Evolutionary conservation across 2,113 vertebrate genomes (phyloP), one percentile per base, ranked within the genome.

Genomic region (Desmodus rotundus): DNA sequence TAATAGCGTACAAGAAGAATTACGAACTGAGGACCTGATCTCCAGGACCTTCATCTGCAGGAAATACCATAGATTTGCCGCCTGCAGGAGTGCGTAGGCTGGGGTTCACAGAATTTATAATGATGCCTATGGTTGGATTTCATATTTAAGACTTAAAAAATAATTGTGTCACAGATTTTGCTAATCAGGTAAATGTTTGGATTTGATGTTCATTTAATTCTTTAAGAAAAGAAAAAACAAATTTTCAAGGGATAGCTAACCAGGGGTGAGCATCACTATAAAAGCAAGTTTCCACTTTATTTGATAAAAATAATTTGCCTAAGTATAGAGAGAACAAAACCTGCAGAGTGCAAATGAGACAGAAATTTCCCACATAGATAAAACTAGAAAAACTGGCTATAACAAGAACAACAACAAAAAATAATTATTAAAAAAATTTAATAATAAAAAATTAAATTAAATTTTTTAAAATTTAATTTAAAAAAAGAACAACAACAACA

Each of bases 161-260:
- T 58, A 1, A 38, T n/a, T 36, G 43, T 24, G 14, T 56, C 77
- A 82, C 45, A 70, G 47, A 36, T 67, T 94, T 89, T 87, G 50
- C 77, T 56, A 68, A 74, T 4, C 16, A 58, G 7, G 8, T 28
- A 47, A 67, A 68, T 76, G 38, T 58, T 94, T 61, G 17, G 3
- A 91, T 61, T 28, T n/a, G 50, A 72, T 86, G 15, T 86, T 87
- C 78, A 67, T 77, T 91, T 87, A 74, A 68, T 80, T 95, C 36
- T 91, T 90, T 85, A n/a, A 80, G 58, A 77, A 33, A 80, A 54
- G 33, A 6, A 20, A 52, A 86, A 72, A 12, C 26, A 54, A 36
- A 4, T 73, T 47, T 89, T 78, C 76, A 76, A 89, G 84, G 11
- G 45, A 41, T 54, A 77, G 82, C 31, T 80, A 33, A 43, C 36